Evolutionary conservation across 1,140 invertebrate genomes (phyloP).

Genomic region (Drosophila asahinai): DNA sequence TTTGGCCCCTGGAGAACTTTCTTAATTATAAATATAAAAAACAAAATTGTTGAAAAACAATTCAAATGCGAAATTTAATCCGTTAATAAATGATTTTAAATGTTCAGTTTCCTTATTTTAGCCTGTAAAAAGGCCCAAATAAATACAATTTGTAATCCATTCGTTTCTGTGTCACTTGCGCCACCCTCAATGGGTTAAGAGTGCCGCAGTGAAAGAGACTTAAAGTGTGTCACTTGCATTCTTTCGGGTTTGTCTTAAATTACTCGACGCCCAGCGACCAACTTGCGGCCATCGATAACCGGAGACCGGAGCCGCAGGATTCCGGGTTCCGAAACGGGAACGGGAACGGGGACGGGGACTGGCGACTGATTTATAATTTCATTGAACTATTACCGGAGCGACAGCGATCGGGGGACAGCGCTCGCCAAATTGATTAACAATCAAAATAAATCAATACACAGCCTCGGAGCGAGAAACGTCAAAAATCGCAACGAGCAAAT

Average conservation of each 20-base stretch:
- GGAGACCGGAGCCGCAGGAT: slow-evolving; percentile 4
- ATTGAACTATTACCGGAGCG: no score
- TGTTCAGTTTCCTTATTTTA: no score
- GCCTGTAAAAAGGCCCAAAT: rapidly evolving
- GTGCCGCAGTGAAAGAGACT: slow-evolving; percentile 19
- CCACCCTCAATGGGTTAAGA: slow-evolving; percentile 45
- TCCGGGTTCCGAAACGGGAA: slow-evolving; percentile 19
- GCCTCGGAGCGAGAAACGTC: no score
- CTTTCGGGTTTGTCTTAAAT: slow-evolving; percentile 56
- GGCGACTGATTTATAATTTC: no score
- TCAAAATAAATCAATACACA: no score
- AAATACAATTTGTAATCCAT: not conserved
- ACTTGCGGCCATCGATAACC: slow-evolving; percentile 12
- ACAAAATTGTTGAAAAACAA: no score
- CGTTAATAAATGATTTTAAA: not conserved
- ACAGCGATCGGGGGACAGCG: no score
- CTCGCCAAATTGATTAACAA: no score
- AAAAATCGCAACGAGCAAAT: no score
- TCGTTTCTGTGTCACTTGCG: slow-evolving; percentile 8
- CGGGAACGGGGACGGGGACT: not conserved
- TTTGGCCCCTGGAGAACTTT: no score
- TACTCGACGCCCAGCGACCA: slow-evolving; percentile 22
- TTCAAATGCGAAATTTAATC: not conserved
- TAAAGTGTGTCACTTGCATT: slow-evolving; percentile 77
- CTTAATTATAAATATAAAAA: no score